Evolutionary conservation across 1,140 invertebrate species (phyloP).

Genomic region (Zaprionus capensis): DNA sequence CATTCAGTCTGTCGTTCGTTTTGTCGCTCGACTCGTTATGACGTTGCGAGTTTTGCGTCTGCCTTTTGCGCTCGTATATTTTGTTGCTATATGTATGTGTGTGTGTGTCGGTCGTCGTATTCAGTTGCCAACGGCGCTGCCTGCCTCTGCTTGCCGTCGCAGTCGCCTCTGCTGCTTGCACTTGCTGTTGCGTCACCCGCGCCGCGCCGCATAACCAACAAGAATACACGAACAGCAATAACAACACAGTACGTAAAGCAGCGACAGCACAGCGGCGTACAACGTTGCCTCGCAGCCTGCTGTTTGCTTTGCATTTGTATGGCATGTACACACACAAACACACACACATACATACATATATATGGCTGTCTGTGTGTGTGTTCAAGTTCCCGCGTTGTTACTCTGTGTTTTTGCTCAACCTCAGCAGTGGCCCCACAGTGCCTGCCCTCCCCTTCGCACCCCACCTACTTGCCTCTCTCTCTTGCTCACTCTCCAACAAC

Average conservation of each 20-base stretch:
- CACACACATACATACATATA: conserved; percentile 4
- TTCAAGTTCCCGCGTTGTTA: conserved; percentile 59
- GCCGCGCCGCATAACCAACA: conserved; percentile 47
- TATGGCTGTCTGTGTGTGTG: conserved; percentile 26
- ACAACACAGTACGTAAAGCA: conserved; percentile 25
- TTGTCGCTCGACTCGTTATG: conserved; percentile 73
- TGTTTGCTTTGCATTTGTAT: conserved; percentile 60
- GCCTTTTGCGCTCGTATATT: conserved; percentile 25
- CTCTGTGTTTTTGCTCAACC: conserved; percentile 66
- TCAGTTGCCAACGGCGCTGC: conserved; percentile 77
- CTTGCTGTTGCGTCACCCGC: conserved; percentile 81
- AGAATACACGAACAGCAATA: conserved; percentile 32
- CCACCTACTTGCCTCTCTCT: not conserved
- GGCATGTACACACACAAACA: conserved; percentile 11
- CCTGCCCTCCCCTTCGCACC: not conserved
- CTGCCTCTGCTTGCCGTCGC: conserved; percentile 14
- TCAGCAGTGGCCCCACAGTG: conserved; percentile 30
- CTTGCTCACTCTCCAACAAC: conserved; percentile 5
- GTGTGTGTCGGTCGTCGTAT: conserved; percentile 28
- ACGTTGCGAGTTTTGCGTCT: conserved; percentile 79
- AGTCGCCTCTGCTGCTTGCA: conserved; percentile 39
- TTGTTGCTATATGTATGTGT: conserved; percentile 6
- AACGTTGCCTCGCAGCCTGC: conserved; percentile 58
- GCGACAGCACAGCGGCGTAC: conserved; percentile 25
- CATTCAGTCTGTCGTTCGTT: conserved; percentile 46